These are phyloP conservation scores for Triplophysa yarkandensis DNA, from an alignment of 2,797 vertebrate species.

Conservation along the genomic window DNA sequence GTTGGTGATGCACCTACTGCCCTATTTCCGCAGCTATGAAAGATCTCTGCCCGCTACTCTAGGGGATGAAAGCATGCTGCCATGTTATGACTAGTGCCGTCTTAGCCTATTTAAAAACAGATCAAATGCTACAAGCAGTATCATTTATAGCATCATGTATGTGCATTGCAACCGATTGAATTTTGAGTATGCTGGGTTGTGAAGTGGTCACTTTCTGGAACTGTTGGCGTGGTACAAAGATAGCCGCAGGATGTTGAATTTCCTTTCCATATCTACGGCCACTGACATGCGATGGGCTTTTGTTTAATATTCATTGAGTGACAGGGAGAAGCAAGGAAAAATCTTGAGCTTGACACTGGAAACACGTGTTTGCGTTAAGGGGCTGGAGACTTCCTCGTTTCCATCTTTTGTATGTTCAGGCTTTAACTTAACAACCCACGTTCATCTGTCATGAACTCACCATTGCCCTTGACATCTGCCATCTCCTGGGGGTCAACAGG, in stretches of 20 bases:
- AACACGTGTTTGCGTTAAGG: slow-evolving; percentile 43
- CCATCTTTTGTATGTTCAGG: slow-evolving; percentile 14
- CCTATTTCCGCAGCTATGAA: slow-evolving; percentile 19
- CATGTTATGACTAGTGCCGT: slow-evolving; percentile 50
- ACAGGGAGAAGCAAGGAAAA: slow-evolving; percentile 36
- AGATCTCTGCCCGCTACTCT: slow-evolving; percentile 6
- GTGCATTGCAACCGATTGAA: background rate
- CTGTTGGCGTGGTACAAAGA: slow-evolving; percentile 16
- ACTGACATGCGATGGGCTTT: slow-evolving; percentile 47
- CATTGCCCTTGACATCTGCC: slow-evolving; percentile 37
- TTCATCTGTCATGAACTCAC: slow-evolving; percentile 17
- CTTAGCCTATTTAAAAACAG: slow-evolving; percentile 39
- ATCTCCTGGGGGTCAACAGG: slow-evolving; percentile 33
- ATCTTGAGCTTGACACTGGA: slow-evolving; percentile 31
- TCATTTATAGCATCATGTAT: slow-evolving; percentile 18
- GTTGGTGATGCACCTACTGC: slow-evolving; percentile 14
- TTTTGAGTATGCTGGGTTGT: background rate
- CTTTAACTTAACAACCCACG: slow-evolving; percentile 26
- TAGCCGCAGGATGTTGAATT: slow-evolving; percentile 41
- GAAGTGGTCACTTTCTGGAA: slow-evolving; percentile 19
- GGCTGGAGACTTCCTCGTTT: slow-evolving; percentile 9
- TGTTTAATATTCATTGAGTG: slow-evolving; percentile 42
- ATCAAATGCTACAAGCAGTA: slow-evolving; percentile 38
- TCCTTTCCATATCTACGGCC: slow-evolving; percentile 29
- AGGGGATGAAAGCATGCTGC: slow-evolving; percentile 25